These are phyloP conservation scores for Polia nebulosa DNA, from an alignment of 2,888 invertebrate genomes.

Conservation along the genomic window DNA sequence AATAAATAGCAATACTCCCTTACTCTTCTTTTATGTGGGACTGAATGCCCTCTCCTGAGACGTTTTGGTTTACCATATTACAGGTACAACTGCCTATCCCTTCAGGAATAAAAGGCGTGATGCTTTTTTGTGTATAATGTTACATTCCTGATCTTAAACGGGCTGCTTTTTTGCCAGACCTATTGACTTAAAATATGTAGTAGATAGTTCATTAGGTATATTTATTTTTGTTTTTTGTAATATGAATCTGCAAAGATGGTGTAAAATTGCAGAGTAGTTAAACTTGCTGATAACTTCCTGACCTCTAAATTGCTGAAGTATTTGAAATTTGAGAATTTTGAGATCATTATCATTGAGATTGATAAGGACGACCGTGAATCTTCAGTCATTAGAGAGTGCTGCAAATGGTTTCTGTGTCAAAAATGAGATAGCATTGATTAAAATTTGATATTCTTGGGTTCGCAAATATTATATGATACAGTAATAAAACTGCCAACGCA, in stretches of 20 bases:
- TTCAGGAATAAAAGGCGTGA: not conserved
- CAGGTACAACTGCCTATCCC: not conserved
- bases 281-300: slow-evolving; percentile 8
- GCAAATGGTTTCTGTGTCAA: slow-evolving; percentile 11
- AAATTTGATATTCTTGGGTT: slow-evolving; percentile 35
- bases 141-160: not conserved
- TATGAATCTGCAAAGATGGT: not conserved
- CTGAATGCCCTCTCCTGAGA: too few relatives aligned
- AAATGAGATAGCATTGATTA: slow-evolving; percentile 1
- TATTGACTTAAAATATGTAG: not conserved
- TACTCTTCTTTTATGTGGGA: not conserved
- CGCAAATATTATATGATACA: not conserved
- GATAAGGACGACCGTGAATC: slow-evolving; percentile 21
- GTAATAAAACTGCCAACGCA: not conserved
- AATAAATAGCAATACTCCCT: not conserved
- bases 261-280: too few relatives aligned
- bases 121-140: not conserved
- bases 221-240: not conserved
- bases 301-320: slow-evolving; percentile 7
- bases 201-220: not conserved
- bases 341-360: slow-evolving; percentile 30
- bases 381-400: slow-evolving; percentile 22
- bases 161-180: not conserved
- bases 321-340: slow-evolving; percentile 26
- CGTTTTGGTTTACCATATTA: not conserved